Percentiles rank a stretch among this genome's conserved stretches.
These are phyloP conservation scores for Coleophora deauratella DNA, from an alignment of 2,888 invertebrate genomes.

Conservation along the genomic window DNA sequence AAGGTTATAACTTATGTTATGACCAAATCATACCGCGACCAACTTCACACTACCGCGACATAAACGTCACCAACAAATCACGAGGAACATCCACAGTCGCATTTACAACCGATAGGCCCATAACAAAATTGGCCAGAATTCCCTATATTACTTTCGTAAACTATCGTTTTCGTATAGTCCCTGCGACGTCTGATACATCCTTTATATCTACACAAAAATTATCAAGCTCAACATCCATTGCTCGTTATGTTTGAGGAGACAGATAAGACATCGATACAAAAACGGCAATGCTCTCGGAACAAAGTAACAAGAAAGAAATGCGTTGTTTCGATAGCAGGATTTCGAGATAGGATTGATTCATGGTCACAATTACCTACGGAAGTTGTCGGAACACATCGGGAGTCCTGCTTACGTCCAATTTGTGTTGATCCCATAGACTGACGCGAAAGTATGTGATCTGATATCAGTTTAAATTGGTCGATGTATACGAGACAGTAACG, in stretches of 20 bases:
- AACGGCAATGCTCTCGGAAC: slow-evolving; percentile 26
- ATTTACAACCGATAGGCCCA: slow-evolving; percentile 44
- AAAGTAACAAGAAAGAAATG: slow-evolving; percentile 24
- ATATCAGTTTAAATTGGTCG: too few relatives aligned
- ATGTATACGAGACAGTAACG: too few relatives aligned
- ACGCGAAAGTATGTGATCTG: too few relatives aligned
- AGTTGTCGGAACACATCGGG: slow-evolving; percentile 48
- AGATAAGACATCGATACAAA: slow-evolving; percentile 14
- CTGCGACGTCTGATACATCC: slow-evolving; percentile 20
- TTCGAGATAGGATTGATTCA: slow-evolving; percentile 65
- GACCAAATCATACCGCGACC: too few relatives aligned
- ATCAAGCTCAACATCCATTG: slow-evolving; percentile 20
- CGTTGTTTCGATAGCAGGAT: slow-evolving; percentile 35
- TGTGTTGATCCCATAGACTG: slow-evolving; percentile 19
- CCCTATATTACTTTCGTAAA: slow-evolving; percentile 46
- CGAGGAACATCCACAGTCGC: slow-evolving; percentile 21
- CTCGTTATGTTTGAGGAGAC: slow-evolving; percentile 10
- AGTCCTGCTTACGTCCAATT: slow-evolving; percentile 28
- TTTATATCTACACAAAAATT: neutral
- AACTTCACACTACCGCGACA: too few relatives aligned
- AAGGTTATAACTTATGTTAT: too few relatives aligned
- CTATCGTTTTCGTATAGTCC: slow-evolving; percentile 38
- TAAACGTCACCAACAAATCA: slow-evolving; percentile 8
- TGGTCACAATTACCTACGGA: slow-evolving; percentile 65
- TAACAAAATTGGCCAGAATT: slow-evolving; percentile 38